Percentiles rank a stretch among this genome's conserved stretches.
Conservation (phyloP, 2,888 invertebrate species). For the Platycnemis pennipes region DNA sequence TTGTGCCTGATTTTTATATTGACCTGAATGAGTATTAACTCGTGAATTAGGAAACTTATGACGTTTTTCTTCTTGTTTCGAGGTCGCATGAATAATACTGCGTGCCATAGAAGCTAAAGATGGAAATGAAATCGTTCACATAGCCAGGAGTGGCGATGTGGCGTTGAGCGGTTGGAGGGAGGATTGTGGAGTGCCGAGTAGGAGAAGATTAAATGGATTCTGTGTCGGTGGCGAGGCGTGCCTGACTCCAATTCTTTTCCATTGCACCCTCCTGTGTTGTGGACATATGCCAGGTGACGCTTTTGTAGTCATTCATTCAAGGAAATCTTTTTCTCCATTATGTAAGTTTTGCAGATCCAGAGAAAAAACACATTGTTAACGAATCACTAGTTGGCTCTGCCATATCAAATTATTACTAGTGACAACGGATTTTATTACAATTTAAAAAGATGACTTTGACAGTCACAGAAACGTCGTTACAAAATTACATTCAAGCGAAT, state of each 20-base stretch:
- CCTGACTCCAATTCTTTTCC: constrained; percentile 42
- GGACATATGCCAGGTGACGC: neutral
- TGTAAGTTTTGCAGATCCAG: neutral
- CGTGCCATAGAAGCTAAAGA: neutral
- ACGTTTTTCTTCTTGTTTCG: neutral
- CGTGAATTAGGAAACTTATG: no score
- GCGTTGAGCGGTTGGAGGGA: neutral
- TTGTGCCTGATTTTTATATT: no score
- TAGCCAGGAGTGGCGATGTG: neutral
- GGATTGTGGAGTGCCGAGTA: neutral
- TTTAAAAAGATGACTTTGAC: neutral
- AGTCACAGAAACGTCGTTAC: no score
- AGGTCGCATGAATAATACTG: neutral
- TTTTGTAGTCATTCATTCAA: neutral
- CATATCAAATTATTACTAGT: neutral
- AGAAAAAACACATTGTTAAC: neutral
- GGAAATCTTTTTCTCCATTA: neutral
- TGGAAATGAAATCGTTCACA: neutral
- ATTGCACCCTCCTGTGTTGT: neutral
- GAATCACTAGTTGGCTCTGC: no score
- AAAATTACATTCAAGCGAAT: no score
- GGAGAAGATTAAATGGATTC: neutral
- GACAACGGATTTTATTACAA: neutral
- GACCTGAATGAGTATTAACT: no score
- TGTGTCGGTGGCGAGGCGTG: constrained; percentile 40